phyloP scores from a whole-genome alignment of 2,113 vertebrate genomes.

The Echinops telfairi region DNA sequence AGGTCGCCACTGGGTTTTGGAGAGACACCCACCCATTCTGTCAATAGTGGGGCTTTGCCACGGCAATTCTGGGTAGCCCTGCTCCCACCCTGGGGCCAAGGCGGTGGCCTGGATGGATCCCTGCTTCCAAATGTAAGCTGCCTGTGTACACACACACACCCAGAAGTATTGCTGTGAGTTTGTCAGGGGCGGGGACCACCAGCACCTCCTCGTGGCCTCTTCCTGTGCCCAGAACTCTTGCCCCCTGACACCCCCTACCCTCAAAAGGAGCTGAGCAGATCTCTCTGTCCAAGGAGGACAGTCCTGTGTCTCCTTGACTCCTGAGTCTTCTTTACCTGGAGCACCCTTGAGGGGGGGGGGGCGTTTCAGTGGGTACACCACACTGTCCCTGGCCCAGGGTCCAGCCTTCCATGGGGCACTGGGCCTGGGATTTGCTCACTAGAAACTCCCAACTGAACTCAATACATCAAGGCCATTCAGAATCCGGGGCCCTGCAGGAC shows the following conservation, averaged over 20 bases:
- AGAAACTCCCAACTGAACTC: too few relatives aligned
- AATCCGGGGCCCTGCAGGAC: neutral
- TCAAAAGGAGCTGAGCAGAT: neutral
- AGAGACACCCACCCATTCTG: accelerated
- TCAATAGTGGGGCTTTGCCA: accelerated
- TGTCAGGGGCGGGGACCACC: neutral
- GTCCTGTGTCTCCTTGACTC: too few relatives aligned
- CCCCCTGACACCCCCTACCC: accelerated
- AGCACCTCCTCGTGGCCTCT: neutral
- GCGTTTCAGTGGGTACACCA: too few relatives aligned
- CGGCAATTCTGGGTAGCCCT: accelerated
- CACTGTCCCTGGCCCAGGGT: too few relatives aligned
- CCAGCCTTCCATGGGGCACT: too few relatives aligned
- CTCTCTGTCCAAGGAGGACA: accelerated
- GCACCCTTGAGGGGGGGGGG: too few relatives aligned
- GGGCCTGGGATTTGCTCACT: too few relatives aligned
- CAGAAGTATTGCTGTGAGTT: accelerated
- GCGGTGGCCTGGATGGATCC: neutral
- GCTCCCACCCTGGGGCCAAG: neutral
- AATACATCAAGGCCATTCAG: accelerated
- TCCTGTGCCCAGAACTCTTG: too few relatives aligned
- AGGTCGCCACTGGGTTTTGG: accelerated
- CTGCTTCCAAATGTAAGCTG: neutral
- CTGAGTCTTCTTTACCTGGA: too few relatives aligned
- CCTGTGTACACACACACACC: accelerated